Conservation (phyloP, 2,113 vertebrate species). For the Bufo gargarizans region DNA sequence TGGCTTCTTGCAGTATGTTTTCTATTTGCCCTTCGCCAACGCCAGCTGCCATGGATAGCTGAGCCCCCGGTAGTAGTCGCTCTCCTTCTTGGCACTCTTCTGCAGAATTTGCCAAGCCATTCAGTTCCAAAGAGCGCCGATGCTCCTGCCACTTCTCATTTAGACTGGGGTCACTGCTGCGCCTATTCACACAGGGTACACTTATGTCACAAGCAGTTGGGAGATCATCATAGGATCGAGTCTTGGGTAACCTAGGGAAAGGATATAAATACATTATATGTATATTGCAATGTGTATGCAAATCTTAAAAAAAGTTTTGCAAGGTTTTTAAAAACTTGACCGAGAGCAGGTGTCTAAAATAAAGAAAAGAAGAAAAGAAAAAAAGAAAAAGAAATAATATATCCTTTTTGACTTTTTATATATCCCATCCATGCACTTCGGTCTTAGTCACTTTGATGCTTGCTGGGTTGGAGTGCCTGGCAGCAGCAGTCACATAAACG, state of each 20-base stretch:
- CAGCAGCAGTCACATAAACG: no score
- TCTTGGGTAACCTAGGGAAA: conserved; percentile 86
- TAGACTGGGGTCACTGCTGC: conserved; percentile 94
- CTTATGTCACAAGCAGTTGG: conserved; percentile 87
- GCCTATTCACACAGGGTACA: conserved; percentile 80
- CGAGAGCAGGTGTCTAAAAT: no score
- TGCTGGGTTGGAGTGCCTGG: no score
- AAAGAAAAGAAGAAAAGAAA: no score
- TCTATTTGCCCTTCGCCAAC: conserved; percentile 93
- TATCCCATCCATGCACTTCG: no score
- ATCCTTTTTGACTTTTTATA: no score
- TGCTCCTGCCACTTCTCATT: conserved; percentile 98
- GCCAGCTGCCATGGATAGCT: conserved; percentile 85
- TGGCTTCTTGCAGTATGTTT: conserved; percentile 94
- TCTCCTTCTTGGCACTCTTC: conserved; percentile 73
- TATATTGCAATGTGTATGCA: no score
- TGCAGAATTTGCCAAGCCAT: conserved; percentile 76
- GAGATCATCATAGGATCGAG: conserved; percentile 94
- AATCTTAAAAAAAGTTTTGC: no score
- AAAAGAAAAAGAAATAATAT: no score
- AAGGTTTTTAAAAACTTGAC: no score
- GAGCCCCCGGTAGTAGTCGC: conserved; percentile 71
- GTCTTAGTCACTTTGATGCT: no score
- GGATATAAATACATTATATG: background rate
- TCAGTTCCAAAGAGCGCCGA: conserved; percentile 89